phyloP scores from a whole-genome alignment of 2,888 invertebrate genomes.

The Netelia virgata region DNA sequence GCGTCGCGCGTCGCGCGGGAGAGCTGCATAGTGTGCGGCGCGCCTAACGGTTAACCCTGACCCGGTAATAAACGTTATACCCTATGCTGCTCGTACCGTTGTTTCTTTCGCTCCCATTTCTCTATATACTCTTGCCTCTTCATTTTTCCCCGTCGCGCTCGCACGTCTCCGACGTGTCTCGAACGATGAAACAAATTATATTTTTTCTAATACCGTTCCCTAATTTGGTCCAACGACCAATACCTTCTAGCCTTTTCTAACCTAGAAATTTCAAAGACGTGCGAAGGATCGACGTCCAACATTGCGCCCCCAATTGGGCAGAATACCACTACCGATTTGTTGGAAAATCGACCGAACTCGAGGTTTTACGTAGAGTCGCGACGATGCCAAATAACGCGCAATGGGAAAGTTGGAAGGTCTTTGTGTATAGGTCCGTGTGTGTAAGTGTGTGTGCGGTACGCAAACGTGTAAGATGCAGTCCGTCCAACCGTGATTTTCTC shows the following conservation, averaged over 20 bases:
- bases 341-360: slow-evolving; percentile 17
- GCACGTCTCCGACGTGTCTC: too few species aligned
- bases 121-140: not conserved
- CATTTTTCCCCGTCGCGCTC: too few species aligned
- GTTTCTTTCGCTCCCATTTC: slow-evolving; percentile 49
- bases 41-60: slow-evolving; percentile 83
- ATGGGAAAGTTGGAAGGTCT: not conserved
- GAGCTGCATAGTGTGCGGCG: slow-evolving; percentile 75
- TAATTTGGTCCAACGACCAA: too few species aligned
- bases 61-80: slow-evolving; percentile 81
- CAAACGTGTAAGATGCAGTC: slow-evolving; percentile 2
- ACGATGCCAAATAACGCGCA: slow-evolving; percentile 22
- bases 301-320: not conserved
- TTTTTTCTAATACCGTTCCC: too few species aligned
- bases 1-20: slow-evolving; percentile 32
- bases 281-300: not conserved
- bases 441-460: not conserved
- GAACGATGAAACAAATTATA: too few species aligned
- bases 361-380: slow-evolving; percentile 1
- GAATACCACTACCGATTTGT: not conserved
- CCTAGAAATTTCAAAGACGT: too few species aligned
- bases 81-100: slow-evolving; percentile 9
- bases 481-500: slow-evolving; percentile 17
- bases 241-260: too few species aligned
- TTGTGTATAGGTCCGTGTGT: not conserved